Percentiles rank a stretch among this genome's conserved stretches.
Evolutionary conservation across 2,888 invertebrate genomes (phyloP).

Genomic region (Neocrepidodera transversa): DNA sequence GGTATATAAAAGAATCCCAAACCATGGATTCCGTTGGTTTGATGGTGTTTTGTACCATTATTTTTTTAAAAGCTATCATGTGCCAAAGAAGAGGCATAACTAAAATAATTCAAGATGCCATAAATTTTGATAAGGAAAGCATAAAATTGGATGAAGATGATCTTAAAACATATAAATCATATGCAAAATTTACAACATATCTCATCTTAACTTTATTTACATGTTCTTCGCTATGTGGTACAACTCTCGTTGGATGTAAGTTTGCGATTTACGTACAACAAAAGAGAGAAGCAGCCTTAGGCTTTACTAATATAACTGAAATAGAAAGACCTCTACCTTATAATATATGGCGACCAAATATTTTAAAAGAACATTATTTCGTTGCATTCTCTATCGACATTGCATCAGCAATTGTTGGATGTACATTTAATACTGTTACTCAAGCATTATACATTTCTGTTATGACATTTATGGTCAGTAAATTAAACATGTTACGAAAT

Average conservation of each 20-base stretch:
- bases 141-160: not conserved
- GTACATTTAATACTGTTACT: slow-evolving; percentile 13
- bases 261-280: not conserved
- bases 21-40: not conserved
- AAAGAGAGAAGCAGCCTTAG: not conserved
- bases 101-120: not conserved
- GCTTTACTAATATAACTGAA: not conserved
- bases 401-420: slow-evolving; percentile 9
- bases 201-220: not conserved
- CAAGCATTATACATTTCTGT: slow-evolving; percentile 9
- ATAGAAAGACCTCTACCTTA: slow-evolving; percentile 9
- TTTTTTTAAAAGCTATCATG: not conserved
- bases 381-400: slow-evolving; percentile 3
- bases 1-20: not conserved
- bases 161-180: not conserved
- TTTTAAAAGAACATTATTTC: slow-evolving; percentile 7
- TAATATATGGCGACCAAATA: slow-evolving; percentile 11
- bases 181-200: not conserved
- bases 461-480: slow-evolving; percentile 12
- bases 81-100: not conserved
- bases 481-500: slow-evolving; percentile 11
- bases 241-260: not conserved
- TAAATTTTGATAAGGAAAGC: not conserved
- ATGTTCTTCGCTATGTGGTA: not conserved
- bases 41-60: not conserved